phyloP scores from a whole-genome alignment of 1,140 invertebrate genomes.

The Eurosta solidaginis region DNA sequence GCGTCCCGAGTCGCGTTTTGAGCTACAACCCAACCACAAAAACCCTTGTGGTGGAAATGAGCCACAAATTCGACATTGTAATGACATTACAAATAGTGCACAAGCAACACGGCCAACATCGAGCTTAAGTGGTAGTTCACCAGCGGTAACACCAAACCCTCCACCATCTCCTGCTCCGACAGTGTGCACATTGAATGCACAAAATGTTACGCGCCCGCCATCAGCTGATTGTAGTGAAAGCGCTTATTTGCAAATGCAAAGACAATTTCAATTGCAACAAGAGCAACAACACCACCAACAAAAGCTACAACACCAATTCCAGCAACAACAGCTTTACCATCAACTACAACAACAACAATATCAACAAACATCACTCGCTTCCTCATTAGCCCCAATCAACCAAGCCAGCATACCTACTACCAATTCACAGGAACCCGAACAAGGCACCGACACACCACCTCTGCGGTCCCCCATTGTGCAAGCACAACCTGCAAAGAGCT shows the following conservation, averaged over 20 bases:
- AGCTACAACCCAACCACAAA: background rate
- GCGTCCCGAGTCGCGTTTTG: background rate
- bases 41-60: background rate
- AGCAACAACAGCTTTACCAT: constrained; percentile 22
- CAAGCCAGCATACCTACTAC: no score
- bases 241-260: background rate
- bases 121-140: background rate
- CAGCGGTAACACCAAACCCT: background rate
- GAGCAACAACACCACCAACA: constrained; percentile 34
- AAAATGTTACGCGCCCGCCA: background rate
- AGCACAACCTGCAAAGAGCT: background rate
- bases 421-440: background rate
- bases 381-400: no score
- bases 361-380: no score
- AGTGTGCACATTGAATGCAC: background rate
- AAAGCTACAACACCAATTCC: constrained; percentile 30
- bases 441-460: background rate
- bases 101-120: background rate
- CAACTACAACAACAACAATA: background rate
- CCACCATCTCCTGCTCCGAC: background rate
- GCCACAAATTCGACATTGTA: background rate
- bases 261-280: background rate
- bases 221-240: background rate
- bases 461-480: background rate
- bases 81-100: background rate